Percentiles rank a stretch among this genome's conserved stretches.
Evolutionary conservation across 2,113 vertebrate genomes (phyloP).

Genomic region (Equus quagga): DNA sequence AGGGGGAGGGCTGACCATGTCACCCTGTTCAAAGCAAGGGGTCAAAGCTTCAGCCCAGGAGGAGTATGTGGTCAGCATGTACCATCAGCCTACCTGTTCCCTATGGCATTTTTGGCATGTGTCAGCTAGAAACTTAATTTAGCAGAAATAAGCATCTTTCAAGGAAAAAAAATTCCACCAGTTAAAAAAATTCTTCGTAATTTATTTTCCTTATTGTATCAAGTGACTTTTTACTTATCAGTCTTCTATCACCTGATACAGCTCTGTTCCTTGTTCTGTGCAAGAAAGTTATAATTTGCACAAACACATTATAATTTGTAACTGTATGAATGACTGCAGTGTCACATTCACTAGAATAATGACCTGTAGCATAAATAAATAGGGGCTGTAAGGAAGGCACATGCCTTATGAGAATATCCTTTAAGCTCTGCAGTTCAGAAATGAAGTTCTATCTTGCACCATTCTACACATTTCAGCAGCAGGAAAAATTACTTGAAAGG

Average conservation of each 20-base stretch:
- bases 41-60: background rate
- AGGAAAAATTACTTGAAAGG: slow-evolving; percentile 76
- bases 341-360: slow-evolving; percentile 81
- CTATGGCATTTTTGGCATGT: background rate
- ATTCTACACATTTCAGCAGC: background rate
- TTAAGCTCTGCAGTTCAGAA: slow-evolving; percentile 69
- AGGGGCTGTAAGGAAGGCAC: slow-evolving; percentile 73
- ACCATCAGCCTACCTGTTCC: background rate
- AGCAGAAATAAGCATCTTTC: slow-evolving; percentile 34
- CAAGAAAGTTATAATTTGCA: slow-evolving; percentile 72
- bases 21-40: background rate
- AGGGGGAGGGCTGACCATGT: background rate
- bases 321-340: slow-evolving; percentile 76
- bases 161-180: background rate
- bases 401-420: slow-evolving; percentile 73
- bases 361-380: slow-evolving; percentile 74
- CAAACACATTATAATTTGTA: slow-evolving; percentile 75
- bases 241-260: background rate
- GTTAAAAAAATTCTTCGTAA: slow-evolving; percentile 30
- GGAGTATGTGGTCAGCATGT: background rate
- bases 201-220: slow-evolving; percentile 63
- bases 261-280: slow-evolving; percentile 55
- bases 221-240: slow-evolving; percentile 66
- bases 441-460: slow-evolving; percentile 49
- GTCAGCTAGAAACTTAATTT: background rate